Conservation (phyloP, 1,140 invertebrate genomes). For the Drosophila teissieri region DNA sequence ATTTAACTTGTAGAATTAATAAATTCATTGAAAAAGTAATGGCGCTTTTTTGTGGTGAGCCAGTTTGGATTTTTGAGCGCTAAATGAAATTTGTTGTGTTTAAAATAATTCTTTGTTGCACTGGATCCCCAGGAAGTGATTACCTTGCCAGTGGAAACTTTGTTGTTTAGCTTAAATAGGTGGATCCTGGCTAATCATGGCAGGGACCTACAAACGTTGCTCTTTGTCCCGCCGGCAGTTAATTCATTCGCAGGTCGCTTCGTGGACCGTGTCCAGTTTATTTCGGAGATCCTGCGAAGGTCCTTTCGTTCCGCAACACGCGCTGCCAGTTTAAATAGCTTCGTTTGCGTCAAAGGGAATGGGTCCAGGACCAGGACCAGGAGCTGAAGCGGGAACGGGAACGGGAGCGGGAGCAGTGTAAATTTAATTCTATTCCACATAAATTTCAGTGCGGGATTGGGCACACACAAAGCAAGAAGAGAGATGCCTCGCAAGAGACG, state of each 20-base stretch:
- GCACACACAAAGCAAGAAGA: constrained; percentile 6
- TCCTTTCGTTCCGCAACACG: constrained; percentile 27
- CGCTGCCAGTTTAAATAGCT: constrained; percentile 50
- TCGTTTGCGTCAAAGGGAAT: constrained; percentile 42
- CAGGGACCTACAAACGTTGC: background rate
- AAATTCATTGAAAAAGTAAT: no score
- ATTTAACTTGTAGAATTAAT: no score
- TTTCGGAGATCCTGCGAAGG: constrained; percentile 2
- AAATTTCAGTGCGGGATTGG: constrained; percentile 48
- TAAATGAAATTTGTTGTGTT: no score
- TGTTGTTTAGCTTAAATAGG: background rate
- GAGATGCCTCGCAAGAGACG: background rate
- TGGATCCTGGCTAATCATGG: constrained; percentile 1
- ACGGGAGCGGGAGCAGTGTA: constrained; percentile 29
- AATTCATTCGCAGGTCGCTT: background rate
- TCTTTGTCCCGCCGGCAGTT: background rate
- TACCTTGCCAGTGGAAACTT: background rate
- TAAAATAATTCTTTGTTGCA: no score
- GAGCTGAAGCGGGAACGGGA: background rate
- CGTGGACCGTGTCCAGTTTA: constrained; percentile 1
- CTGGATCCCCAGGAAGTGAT: no score
- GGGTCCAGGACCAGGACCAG: background rate
- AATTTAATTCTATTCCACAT: constrained; percentile 74
- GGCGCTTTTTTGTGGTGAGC: no score
- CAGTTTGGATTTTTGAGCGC: no score